Evolutionary conservation across 2,113 vertebrate species (phyloP), one percentile per base, ranked within the genome.

Genomic region (Petrocephalus zakoni): DNA sequence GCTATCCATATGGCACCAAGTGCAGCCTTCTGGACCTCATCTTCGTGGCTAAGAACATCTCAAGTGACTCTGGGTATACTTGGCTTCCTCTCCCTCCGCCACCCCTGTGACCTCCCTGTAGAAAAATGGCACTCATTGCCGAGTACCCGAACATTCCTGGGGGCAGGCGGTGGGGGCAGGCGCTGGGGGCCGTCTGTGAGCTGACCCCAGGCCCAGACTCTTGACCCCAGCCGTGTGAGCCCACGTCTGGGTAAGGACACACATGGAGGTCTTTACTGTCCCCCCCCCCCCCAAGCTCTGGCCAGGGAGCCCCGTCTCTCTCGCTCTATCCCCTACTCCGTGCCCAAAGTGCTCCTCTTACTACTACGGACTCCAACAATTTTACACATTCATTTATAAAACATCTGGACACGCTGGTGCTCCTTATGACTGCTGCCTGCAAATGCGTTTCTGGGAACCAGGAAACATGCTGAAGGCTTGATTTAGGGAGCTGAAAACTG

Each of bases 61-160:
- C 89, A 64, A 58, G 90, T 88, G 90, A 91, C 87, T 25, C 75
- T 75, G 7, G 68, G 90, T 5, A 22, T 90, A 90, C 92, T 91
- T 94, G 91, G 91, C 92, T 91, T 92, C 90, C 68, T 75, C 37
- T 75, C 68, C 34, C 68, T 29, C 87, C 81, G 88, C 90, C 89
- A 90, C 68, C 90, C 90, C 91, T 91, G 87, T 91, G 89, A 91
- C 91, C 93, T 89, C 88, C 85, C 68, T 88, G 90, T 90, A 88
- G 2, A 90, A 91, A 92, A 92, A 91, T 92, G 90, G 81, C 89
- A 91, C 88, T 88, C 90, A 93, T 93, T 94, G 91, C 92, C 89
- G 89, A 93, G 89, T 88, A 89, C 90, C 82, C 85, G 89, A 90
- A 91, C 68, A 93, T 19, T 0, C 82, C 89, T 90, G 88, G 10